These are phyloP conservation scores for Takifugu ocellatus DNA, from an alignment of 2,797 vertebrate species.

Conservation along the genomic window DNA sequence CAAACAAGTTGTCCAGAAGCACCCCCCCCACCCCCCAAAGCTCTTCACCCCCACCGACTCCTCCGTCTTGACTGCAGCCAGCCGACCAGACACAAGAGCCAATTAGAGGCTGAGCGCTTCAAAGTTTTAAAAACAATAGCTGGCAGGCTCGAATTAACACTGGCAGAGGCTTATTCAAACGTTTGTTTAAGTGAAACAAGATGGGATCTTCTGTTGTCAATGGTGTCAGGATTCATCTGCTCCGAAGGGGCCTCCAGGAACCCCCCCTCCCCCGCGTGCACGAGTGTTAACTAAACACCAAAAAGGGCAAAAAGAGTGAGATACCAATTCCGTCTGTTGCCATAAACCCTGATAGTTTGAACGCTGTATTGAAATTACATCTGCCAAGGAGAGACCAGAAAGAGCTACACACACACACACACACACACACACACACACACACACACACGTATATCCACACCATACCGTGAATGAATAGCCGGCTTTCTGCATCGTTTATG, in stretches of 20 bases:
- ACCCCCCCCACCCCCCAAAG: neutral
- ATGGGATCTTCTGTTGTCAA: conserved; percentile 14
- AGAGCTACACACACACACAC: conserved; percentile 24
- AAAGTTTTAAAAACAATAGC: conserved; percentile 58
- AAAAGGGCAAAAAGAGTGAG: conserved; percentile 26
- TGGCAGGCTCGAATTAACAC: conserved; percentile 38
- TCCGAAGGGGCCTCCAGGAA: conserved; percentile 6
- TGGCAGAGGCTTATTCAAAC: conserved; percentile 47
- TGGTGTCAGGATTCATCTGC: neutral
- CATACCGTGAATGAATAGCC: conserved; percentile 21
- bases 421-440: conserved; percentile 20
- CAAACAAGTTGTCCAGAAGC: conserved; percentile 25
- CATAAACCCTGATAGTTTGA: conserved; percentile 15
- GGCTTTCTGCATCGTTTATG: neutral
- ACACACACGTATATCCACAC: conserved; percentile 31
- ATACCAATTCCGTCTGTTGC: conserved; percentile 34
- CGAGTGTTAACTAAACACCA: conserved; percentile 32
- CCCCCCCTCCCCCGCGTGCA: conserved; percentile 25
- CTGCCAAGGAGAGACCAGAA: conserved; percentile 13
- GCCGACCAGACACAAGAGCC: conserved; percentile 58
- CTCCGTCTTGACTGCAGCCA: conserved; percentile 28
- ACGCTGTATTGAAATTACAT: conserved; percentile 17
- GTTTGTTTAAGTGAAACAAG: conserved; percentile 23
- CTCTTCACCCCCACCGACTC: neutral
- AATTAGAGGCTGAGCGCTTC: conserved; percentile 53